Percentiles rank a stretch among this genome's conserved stretches.
Evolutionary conservation across 1,140 invertebrate genomes (phyloP).

Genomic region (Pseudobourletiella spinata): DNA sequence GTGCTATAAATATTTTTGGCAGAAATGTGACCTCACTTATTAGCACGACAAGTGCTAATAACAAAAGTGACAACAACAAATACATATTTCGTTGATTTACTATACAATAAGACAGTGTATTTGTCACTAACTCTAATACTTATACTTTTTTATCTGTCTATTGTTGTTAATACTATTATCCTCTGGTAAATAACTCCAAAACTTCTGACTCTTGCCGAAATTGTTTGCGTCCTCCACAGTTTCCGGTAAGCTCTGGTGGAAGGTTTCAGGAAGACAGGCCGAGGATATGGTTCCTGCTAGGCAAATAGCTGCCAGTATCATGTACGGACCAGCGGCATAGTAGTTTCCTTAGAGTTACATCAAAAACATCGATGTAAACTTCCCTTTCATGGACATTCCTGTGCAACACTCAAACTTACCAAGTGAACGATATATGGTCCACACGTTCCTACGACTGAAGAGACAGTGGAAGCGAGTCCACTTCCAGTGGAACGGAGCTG

Average conservation of each 20-base stretch:
- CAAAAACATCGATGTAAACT: not conserved
- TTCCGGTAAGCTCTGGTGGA: conserved; percentile 33
- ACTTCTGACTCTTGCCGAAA: conserved; percentile 41
- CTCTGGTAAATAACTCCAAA: conserved; percentile 34
- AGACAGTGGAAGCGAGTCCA: conserved; percentile 51
- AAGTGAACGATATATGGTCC: conserved; percentile 47
- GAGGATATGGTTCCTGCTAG: conserved; percentile 36
- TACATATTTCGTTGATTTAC: no score
- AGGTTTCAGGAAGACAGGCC: conserved; percentile 41
- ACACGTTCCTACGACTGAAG: conserved; percentile 45
- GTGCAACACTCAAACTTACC: conserved; percentile 38
- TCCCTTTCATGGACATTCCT: not conserved
- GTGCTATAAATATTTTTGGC: no score
- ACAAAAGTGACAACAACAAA: no score
- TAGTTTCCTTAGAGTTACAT: not conserved
- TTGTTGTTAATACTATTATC: no score
- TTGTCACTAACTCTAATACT: no score
- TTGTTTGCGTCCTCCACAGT: conserved; percentile 41
- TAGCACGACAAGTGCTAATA: no score
- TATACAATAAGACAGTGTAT: no score
- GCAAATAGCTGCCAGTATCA: conserved; percentile 36
- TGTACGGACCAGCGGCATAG: conserved; percentile 36
- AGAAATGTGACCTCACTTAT: no score
- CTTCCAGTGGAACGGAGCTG: conserved; percentile 55
- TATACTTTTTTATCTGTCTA: no score